Conservation (phyloP, 2,797 vertebrate species). For the Liasis olivaceus region DNA sequence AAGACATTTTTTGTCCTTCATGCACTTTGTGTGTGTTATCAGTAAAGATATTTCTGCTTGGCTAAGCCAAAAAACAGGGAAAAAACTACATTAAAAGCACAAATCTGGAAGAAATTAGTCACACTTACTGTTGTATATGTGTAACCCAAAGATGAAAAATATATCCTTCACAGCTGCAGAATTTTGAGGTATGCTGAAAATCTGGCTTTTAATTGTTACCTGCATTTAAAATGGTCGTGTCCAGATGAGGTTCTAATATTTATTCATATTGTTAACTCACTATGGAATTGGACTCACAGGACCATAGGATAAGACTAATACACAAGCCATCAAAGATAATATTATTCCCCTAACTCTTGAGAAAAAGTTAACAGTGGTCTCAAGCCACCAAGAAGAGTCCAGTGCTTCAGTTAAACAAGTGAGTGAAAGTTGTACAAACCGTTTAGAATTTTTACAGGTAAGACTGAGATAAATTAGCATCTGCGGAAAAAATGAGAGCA, state of each 20-base stretch:
- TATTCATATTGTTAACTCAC: background rate
- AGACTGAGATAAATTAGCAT: background rate
- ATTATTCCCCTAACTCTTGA: background rate
- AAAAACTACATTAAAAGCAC: background rate
- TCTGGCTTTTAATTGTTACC: background rate
- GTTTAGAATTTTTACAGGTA: background rate
- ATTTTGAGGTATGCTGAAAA: background rate
- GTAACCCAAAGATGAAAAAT: background rate
- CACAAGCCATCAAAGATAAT: background rate
- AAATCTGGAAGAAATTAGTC: background rate
- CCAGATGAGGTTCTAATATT: too few species aligned
- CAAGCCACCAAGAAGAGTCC: background rate
- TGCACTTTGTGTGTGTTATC: background rate
- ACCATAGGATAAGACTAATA: rapidly evolving
- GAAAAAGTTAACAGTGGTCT: background rate
- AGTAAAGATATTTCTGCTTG: background rate
- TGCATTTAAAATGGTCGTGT: background rate
- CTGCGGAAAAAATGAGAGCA: background rate
- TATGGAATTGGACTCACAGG: background rate
- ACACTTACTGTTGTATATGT: background rate
- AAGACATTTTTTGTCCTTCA: background rate
- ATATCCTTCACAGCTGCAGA: background rate
- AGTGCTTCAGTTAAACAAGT: background rate
- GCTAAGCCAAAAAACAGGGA: background rate
- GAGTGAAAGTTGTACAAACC: background rate